These are phyloP conservation scores for Ligdia adustata DNA, from an alignment of 2,888 invertebrate species.

Conservation along the genomic window DNA sequence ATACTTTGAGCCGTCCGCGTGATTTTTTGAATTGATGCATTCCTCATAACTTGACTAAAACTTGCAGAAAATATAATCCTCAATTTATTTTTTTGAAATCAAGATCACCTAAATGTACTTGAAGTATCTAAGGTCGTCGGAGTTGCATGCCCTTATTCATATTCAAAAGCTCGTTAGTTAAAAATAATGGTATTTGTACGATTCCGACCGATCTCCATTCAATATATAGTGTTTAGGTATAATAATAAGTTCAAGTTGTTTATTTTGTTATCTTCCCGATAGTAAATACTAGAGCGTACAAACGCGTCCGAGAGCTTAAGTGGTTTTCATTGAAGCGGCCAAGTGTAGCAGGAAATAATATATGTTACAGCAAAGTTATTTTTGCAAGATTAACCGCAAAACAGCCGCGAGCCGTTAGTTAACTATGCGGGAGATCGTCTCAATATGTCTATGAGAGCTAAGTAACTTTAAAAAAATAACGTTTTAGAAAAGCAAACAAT, in stretches of 20 bases:
- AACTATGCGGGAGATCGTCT: slow-evolving; percentile 13
- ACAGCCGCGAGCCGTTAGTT: slow-evolving; percentile 19
- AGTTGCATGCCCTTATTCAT: slow-evolving; percentile 9
- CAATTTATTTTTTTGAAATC: background rate
- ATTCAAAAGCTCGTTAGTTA: background rate
- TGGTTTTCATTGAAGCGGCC: background rate
- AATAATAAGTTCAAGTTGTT: background rate
- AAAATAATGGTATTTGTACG: background rate
- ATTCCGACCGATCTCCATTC: background rate
- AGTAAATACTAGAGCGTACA: slow-evolving; percentile 2
- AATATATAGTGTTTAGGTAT: slow-evolving; percentile 7
- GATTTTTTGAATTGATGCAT: too few species aligned
- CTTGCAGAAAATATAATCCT: background rate
- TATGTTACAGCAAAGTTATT: slow-evolving; percentile 9
- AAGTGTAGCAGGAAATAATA: background rate
- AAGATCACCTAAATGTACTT: slow-evolving; percentile 13
- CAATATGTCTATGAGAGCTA: too few species aligned
- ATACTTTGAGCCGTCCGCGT: too few species aligned
- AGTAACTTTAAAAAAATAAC: too few species aligned
- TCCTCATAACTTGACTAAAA: too few species aligned
- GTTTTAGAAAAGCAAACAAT: too few species aligned
- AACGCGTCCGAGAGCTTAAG: background rate
- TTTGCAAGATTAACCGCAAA: slow-evolving; percentile 20
- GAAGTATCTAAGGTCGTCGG: slow-evolving; percentile 14
- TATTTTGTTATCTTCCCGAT: slow-evolving; percentile 1